Evolutionary conservation across 2,113 vertebrate genomes (phyloP).

Genomic region (Epinephelus fuscoguttatus): DNA sequence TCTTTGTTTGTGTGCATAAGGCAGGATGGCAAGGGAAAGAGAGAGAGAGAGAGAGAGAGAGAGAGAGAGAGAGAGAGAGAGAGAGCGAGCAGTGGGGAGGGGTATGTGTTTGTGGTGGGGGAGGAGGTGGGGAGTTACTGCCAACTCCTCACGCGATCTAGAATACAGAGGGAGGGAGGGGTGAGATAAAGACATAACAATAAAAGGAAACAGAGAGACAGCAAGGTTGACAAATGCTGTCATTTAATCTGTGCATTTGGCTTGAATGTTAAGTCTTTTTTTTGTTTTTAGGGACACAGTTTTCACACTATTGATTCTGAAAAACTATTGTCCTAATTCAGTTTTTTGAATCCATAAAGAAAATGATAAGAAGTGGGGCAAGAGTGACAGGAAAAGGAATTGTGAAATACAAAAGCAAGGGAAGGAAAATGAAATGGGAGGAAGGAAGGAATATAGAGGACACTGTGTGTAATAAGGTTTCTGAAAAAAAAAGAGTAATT

Average conservation of each 20-base stretch:
- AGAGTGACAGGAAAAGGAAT: neutral
- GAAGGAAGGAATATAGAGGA: neutral
- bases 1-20: conserved; percentile 81
- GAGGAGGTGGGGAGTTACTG: conserved; percentile 1
- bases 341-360: neutral
- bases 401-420: neutral
- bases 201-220: conserved; percentile 5
- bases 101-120: neutral
- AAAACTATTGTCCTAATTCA: neutral
- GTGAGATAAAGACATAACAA: conserved; percentile 44
- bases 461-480: neutral
- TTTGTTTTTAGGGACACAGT: neutral
- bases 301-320: neutral
- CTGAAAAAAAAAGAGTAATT: neutral
- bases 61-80: conserved; percentile 21
- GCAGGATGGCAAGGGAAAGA: conserved; percentile 45
- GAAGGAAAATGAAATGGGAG: neutral
- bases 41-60: conserved; percentile 22
- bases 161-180: conserved; percentile 22
- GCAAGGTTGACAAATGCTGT: neutral
- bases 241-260: neutral
- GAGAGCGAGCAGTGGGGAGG: conserved; percentile 10
- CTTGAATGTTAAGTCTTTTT: neutral
- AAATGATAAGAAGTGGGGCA: neutral
- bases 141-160: conserved; percentile 61